Evolutionary conservation across 2,797 vertebrate genomes (phyloP), one percentile per base, ranked within the genome.

Genomic region (Anguilla obscura): DNA sequence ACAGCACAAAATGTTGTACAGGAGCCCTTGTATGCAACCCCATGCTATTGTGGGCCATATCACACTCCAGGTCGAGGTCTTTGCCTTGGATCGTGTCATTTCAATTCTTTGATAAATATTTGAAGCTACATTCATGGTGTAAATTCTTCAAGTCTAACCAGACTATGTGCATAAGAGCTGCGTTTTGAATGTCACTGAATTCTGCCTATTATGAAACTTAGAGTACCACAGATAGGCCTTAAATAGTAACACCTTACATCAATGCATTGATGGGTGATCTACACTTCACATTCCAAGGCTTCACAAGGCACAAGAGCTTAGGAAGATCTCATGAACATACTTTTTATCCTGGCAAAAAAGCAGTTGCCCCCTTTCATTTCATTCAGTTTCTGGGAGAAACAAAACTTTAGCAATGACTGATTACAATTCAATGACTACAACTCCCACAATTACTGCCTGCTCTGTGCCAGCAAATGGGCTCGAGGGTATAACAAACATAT

Each of bases 401-500:
- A 50, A 50, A 82, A 82, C 79, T n/a, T 50, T 1, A 80, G 76
- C 76, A 50, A 82, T 50, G 3, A 9, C 45, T 24, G 10, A 48
- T 40, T 3, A 21, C 30, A 4, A 33, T 76, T 14, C 14, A 12
- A 40, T 76, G 74, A 21, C 74, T 76, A 50, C 40, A 10, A 7
- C 45, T 74, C 54, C 40, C 36, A 79, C n/a, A 63, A 56, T 60
- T 60, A 85, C 74, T 92, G 91, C 90, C 88, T 93, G 91, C 88
- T 33, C 87, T 91, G 97, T 98, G 98, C 98, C 98, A 98, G 97
- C 98, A 98, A 97, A 96, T 95, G 94, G 96, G 96, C 97, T 97
- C 96, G 84, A 92, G 93, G 93, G 90, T 91, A 85, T 88, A 92
- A 95, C 89, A 50, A n/a, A 24, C 36, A 76, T 30, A 86, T 63